Percentiles rank a stretch among this genome's conserved stretches.
These are phyloP conservation scores for Halichoeres trimaculatus DNA, from an alignment of 2,113 vertebrate species.

Conservation along the genomic window DNA sequence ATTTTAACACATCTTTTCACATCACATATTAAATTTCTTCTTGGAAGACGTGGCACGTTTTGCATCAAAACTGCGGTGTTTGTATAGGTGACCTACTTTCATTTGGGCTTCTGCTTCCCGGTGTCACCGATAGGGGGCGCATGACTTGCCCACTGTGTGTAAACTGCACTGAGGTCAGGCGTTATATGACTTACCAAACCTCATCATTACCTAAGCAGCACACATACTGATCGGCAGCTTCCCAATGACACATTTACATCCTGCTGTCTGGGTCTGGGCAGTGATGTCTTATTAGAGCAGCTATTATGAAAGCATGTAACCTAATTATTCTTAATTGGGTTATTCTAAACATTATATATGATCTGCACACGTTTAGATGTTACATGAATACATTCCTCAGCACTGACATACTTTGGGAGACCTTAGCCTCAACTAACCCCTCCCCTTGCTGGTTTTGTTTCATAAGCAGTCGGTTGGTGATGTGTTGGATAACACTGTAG, in stretches of 20 bases:
- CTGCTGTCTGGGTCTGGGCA: background rate
- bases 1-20: fast-evolving
- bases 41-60: background rate
- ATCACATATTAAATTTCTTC: background rate
- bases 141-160: background rate
- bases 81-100: slow-evolving; percentile 79
- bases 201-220: slow-evolving; percentile 63
- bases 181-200: slow-evolving; percentile 45
- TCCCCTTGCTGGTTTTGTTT: slow-evolving; percentile 26
- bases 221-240: slow-evolving; percentile 9
- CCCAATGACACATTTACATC: background rate
- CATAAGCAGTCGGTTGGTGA: slow-evolving; percentile 29
- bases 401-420: background rate
- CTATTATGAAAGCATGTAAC: background rate
- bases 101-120: background rate
- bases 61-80: background rate
- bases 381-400: background rate
- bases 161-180: slow-evolving; percentile 9
- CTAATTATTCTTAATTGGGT: background rate
- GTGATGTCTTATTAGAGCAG: background rate
- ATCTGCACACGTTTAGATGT: background rate
- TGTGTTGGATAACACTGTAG: slow-evolving; percentile 45
- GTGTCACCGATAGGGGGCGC: slow-evolving; percentile 66
- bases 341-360: background rate
- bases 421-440: background rate